phyloP scores from a whole-genome alignment of 2,888 invertebrate genomes.

The Spisula subtruncata region DNA sequence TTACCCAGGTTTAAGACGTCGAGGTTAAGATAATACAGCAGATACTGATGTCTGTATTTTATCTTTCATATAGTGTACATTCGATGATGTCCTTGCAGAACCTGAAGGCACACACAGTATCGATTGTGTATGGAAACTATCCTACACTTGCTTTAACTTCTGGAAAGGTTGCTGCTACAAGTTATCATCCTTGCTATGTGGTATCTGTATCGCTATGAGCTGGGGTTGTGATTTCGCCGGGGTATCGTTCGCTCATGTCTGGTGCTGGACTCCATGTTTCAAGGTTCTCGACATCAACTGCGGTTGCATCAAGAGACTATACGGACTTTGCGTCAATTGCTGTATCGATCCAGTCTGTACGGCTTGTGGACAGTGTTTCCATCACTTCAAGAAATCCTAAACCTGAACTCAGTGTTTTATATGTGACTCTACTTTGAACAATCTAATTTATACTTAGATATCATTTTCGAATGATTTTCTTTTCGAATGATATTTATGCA shows the following conservation, averaged over 20 bases:
- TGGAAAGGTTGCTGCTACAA: conserved; percentile 92
- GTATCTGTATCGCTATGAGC: conserved; percentile 91
- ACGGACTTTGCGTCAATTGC: conserved; percentile 89
- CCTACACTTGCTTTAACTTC: conserved; percentile 90
- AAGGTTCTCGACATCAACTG: conserved; percentile 91
- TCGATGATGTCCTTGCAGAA: conserved; percentile 81
- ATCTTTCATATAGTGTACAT: conserved; percentile 72
- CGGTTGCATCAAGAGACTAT: conserved; percentile 70
- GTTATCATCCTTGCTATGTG: conserved; percentile 90
- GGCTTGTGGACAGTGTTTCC: conserved; percentile 74
- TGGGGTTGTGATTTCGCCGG: conserved; percentile 88
- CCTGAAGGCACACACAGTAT: conserved; percentile 85
- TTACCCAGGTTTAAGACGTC: no score
- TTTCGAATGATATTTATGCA: no score
- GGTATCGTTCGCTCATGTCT: conserved; percentile 90
- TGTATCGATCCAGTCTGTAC: conserved; percentile 77
- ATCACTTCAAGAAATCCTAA: conserved; percentile 69
- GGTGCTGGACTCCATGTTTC: conserved; percentile 92
- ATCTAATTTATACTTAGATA: not conserved
- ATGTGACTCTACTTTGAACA: not conserved
- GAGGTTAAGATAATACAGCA: no score
- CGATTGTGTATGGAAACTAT: conserved; percentile 92
- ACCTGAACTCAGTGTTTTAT: not conserved
- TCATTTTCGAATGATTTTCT: not conserved
- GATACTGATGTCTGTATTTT: not conserved